phyloP scores from a whole-genome alignment of 1,140 invertebrate genomes.

The Eupeodes corollae region DNA sequence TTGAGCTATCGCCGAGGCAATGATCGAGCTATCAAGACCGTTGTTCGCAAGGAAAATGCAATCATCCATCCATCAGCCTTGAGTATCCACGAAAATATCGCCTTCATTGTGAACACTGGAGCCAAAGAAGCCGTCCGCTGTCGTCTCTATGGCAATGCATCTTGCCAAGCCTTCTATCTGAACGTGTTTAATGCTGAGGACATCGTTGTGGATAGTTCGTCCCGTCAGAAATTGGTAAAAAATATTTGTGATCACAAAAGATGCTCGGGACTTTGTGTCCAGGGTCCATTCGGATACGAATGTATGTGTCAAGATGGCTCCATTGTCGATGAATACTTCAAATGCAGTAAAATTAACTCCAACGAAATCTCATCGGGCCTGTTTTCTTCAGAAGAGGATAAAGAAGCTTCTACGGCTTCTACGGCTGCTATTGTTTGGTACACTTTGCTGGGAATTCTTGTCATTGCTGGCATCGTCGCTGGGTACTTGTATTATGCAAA shows the following conservation, averaged over 20 bases:
- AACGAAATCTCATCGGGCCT: conserved; percentile 15
- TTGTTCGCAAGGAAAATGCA: conserved; percentile 39
- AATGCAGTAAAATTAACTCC: conserved; percentile 18
- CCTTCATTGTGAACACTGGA: conserved; percentile 44
- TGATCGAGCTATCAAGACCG: conserved; percentile 42
- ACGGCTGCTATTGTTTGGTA: conserved; percentile 1
- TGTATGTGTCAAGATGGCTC: conserved; percentile 47
- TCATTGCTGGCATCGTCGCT: conserved; percentile 6
- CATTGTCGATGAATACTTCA: conserved; percentile 19
- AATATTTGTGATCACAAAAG: conserved; percentile 39
- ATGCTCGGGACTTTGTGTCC: conserved; percentile 46
- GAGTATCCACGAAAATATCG: conserved; percentile 48
- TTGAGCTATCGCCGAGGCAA: conserved; percentile 45
- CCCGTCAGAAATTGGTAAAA: conserved; percentile 39
- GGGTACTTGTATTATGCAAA: conserved; percentile 26
- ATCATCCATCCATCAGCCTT: conserved; percentile 39
- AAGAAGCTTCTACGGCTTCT: neutral
- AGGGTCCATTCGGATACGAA: conserved; percentile 32
- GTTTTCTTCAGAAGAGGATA: neutral
- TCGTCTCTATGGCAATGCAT: conserved; percentile 37
- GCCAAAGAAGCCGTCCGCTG: conserved; percentile 43
- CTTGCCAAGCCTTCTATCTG: conserved; percentile 38
- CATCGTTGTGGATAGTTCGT: conserved; percentile 45
- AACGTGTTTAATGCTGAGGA: conserved; percentile 38
- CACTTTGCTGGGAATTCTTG: conserved; percentile 4